Evolutionary conservation across 2,797 vertebrate species (phyloP).

Genomic region (Psittacula echo): DNA sequence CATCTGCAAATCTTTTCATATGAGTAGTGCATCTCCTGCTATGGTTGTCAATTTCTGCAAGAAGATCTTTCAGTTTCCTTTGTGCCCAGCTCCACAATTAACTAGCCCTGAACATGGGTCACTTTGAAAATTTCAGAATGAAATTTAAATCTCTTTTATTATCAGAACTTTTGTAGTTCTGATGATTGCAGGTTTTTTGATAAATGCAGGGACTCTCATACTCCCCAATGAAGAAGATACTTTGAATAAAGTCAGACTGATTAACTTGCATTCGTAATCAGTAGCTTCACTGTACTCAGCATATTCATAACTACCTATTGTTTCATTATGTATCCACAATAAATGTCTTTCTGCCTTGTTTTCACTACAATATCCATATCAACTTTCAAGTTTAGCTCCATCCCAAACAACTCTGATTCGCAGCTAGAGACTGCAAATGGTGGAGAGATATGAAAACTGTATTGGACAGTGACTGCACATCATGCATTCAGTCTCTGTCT

Average conservation of each 20-base stretch:
- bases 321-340: background rate
- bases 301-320: background rate
- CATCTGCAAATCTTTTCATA: background rate
- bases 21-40: background rate
- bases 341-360: background rate
- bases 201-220: background rate
- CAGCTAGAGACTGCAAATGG: background rate
- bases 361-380: background rate
- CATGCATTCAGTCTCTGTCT: background rate
- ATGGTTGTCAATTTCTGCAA: background rate
- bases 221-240: background rate
- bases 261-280: background rate
- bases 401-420: background rate
- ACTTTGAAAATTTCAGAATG: background rate
- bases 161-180: background rate
- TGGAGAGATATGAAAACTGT: background rate
- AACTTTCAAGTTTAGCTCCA: background rate
- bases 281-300: background rate
- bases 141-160: background rate
- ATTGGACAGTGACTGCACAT: background rate
- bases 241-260: background rate
- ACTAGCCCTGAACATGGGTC: background rate
- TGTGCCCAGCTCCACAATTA: background rate
- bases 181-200: background rate
- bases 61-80: background rate